Base-by-base conservation (phyloP, 2,113 vertebrate species). In the Fulmarus glacialis region DNA sequence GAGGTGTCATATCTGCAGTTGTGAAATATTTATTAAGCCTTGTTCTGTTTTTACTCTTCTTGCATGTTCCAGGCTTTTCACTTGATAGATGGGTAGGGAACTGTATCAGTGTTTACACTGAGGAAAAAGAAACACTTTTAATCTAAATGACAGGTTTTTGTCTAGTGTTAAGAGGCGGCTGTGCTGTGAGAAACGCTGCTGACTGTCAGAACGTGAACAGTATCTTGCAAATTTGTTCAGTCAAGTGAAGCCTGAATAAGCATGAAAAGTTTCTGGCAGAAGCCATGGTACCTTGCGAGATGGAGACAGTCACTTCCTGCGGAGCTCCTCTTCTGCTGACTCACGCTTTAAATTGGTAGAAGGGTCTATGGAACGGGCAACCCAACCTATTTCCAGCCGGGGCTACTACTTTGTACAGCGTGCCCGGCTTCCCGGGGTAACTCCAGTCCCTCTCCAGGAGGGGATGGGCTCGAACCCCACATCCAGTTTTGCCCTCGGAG, bases 231-330 rank as follows among this genome's bases (percentile, higher is more conserved):
- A 63, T 75, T 8, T 6, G 55, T 40, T 64, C 48, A 38, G 82
- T 11, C 59, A 6, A 47, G 68, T 2, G 63, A 55, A 94, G 63
- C 67, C 90, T 89, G 88, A 92, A 66, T 52, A 80, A 89, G 95
- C 92, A 83, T 23, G 29, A 86, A 96, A 97, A 96, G 90, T 97
- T 95, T 93, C n/a, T 94, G 92, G 86, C 94, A 77, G 88, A 2
- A 84, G 64, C 75, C 88, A 3, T 64, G 88, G 93, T 82, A 56
- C 95, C 90, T 80, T 70, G 88, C 48, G 90, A 74, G 95, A 66
- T 74, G 75, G 85, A 92, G 90, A 40, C 63, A 34, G 89, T 11
- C 71, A 12, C 90, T 95, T 91, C 89, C 96, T 94, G 94, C 90
- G 50, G 58, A 45, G 74, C 74, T 79, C 60, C 87, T 43, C 45